Conservation (phyloP, 2,797 vertebrate species). For the Liparis tanakae region DNA sequence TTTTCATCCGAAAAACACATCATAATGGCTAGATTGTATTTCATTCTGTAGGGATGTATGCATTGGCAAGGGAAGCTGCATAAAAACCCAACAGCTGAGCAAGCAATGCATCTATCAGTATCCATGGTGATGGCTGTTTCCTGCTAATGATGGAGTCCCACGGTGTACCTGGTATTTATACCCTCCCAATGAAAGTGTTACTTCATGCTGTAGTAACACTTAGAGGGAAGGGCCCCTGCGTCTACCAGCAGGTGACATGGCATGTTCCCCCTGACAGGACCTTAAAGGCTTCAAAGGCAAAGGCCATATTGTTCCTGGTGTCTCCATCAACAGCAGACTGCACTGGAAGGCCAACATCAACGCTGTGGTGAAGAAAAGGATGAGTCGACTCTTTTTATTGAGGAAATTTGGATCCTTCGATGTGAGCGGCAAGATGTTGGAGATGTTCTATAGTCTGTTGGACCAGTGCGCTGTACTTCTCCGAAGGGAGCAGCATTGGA, state of each 20-base stretch:
- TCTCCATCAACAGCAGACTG: too few relatives aligned
- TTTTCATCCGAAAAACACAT: not conserved
- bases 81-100: constrained; percentile 43
- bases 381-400: too few relatives aligned
- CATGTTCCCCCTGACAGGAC: not conserved
- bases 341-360: too few relatives aligned
- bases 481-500: too few relatives aligned
- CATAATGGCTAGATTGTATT: not conserved
- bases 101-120: constrained; percentile 44
- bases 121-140: constrained; percentile 50
- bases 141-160: constrained; percentile 17
- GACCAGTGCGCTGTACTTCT: too few relatives aligned
- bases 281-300: not conserved
- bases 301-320: too few relatives aligned
- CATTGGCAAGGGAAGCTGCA: constrained; percentile 14
- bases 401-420: too few relatives aligned
- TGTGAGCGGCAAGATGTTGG: too few relatives aligned
- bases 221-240: not conserved
- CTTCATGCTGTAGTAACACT: constrained; percentile 10
- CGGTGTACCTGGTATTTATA: constrained; percentile 30
- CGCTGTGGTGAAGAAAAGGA: too few relatives aligned
- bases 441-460: too few relatives aligned
- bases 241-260: constrained; percentile 7
- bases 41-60: not conserved
- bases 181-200: constrained; percentile 20